phyloP scores from a whole-genome alignment of 2,888 invertebrate genomes.

The Nowickia ferox region DNA sequence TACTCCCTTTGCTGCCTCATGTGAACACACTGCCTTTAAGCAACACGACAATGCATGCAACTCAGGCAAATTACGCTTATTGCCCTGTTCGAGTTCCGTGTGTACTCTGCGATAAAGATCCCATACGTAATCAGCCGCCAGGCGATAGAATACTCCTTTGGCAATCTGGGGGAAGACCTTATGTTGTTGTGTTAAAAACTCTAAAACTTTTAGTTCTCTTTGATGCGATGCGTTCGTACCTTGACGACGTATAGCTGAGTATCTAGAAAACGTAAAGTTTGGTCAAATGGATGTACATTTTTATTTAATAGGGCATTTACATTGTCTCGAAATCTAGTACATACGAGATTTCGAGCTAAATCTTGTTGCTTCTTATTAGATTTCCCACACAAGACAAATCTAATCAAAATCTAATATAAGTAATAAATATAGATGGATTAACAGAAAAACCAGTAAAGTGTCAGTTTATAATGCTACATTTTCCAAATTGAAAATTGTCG shows the following conservation, averaged over 20 bases:
- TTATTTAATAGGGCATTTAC: no score
- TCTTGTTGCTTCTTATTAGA: no score
- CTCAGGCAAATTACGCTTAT: conserved; percentile 91
- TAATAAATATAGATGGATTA: not conserved
- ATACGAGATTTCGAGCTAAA: no score
- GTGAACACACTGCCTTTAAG: conserved; percentile 92
- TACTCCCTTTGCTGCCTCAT: conserved; percentile 88
- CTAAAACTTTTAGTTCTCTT: conserved; percentile 93
- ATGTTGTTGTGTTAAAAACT: conserved; percentile 96
- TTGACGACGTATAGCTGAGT: conserved; percentile 94
- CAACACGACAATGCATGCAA: conserved; percentile 94
- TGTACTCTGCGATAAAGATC: conserved; percentile 91
- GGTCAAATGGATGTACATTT: not conserved
- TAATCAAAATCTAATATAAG: no score
- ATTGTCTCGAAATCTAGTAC: no score
- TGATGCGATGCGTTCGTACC: conserved; percentile 90
- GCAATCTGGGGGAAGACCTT: conserved; percentile 94
- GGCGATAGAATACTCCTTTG: conserved; percentile 90
- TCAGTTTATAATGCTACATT: no score
- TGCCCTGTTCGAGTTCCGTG: conserved; percentile 89
- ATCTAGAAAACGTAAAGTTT: conserved; percentile 71
- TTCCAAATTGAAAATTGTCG: no score
- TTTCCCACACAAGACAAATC: no score
- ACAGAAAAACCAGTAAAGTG: no score
- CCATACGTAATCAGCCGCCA: conserved; percentile 91